Conservation (phyloP, 2,113 vertebrate genomes). For the Canis aureus region DNA sequence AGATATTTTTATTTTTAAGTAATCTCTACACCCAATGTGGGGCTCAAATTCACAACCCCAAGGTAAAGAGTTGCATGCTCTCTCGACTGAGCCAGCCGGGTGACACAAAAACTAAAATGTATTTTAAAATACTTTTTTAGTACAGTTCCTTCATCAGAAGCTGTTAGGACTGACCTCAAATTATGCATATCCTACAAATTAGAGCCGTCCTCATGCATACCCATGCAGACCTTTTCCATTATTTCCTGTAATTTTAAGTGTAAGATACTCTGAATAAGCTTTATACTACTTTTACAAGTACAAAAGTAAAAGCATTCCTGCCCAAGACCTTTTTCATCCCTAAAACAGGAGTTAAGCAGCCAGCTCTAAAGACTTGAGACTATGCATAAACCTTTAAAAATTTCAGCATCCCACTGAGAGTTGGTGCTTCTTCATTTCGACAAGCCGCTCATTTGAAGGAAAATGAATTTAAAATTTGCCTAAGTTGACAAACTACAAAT, state of each 20-base stretch:
- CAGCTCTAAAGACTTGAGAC: constrained; percentile 27
- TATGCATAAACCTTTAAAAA: constrained; percentile 55
- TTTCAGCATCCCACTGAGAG: constrained; percentile 34
- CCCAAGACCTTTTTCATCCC: background rate
- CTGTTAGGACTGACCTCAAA: background rate
- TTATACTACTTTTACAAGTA: constrained; percentile 6
- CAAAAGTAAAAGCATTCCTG: constrained; percentile 39
- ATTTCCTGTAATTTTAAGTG: constrained; percentile 45
- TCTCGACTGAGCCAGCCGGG: background rate
- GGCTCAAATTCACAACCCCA: background rate
- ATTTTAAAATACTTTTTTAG: constrained; percentile 14
- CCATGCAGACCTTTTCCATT: background rate
- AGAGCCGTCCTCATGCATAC: background rate
- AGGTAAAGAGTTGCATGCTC: background rate
- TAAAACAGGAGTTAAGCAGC: constrained; percentile 59
- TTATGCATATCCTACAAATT: background rate
- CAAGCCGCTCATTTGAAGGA: background rate
- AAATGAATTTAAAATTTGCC: background rate
- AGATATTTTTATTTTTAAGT: background rate
- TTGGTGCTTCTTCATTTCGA: constrained; percentile 46
- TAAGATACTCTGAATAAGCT: background rate
- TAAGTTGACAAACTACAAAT: background rate
- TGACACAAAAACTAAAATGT: background rate
- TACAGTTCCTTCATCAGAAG: background rate
- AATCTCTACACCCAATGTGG: background rate